These are phyloP conservation scores for Sesamia inferens DNA, from an alignment of 2,888 invertebrate genomes.

Conservation along the genomic window DNA sequence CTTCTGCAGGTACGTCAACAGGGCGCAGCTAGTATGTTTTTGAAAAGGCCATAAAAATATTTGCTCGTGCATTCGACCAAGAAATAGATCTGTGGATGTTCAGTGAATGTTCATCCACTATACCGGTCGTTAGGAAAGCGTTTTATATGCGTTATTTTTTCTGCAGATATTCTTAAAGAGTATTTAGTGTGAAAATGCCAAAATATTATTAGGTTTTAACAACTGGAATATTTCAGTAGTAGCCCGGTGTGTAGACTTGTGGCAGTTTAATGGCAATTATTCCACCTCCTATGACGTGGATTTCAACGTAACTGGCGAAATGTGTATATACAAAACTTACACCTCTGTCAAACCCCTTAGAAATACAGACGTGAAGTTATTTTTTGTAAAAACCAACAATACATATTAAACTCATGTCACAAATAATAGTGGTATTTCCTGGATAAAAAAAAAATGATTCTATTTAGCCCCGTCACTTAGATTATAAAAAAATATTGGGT, in stretches of 20 bases:
- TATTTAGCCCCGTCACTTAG: too few relatives aligned
- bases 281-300: not conserved
- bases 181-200: not conserved
- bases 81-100: constrained; percentile 7
- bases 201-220: not conserved
- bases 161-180: not conserved
- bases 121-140: not conserved
- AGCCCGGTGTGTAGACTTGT: not conserved
- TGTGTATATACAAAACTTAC: not conserved
- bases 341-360: not conserved
- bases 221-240: not conserved
- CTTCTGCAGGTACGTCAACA: too few relatives aligned
- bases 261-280: not conserved
- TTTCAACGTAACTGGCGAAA: not conserved
- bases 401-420: too few relatives aligned
- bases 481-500: too few relatives aligned
- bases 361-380: not conserved
- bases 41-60: not conserved
- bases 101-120: constrained; percentile 21
- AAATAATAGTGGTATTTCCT: too few relatives aligned
- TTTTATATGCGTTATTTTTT: not conserved
- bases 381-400: too few relatives aligned
- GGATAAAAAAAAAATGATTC: too few relatives aligned
- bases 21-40: too few relatives aligned
- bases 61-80: not conserved